Percentiles rank a stretch among this genome's conserved stretches.
phyloP scores from a whole-genome alignment of 2,113 vertebrate species.

The Microcebus griseorufus region DNA sequence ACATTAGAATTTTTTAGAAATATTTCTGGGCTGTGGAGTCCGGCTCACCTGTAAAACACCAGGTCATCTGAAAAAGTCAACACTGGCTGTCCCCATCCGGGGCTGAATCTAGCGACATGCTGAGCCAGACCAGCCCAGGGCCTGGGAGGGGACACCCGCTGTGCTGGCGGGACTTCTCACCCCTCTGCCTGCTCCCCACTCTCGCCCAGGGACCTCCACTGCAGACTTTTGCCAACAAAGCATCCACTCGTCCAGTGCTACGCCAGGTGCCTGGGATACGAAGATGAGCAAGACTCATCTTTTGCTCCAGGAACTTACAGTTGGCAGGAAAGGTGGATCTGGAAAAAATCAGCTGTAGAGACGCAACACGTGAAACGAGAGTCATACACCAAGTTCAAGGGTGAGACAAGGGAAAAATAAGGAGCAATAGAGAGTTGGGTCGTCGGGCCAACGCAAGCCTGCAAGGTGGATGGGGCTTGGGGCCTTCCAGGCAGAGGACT shows the following conservation, averaged over 20 bases:
- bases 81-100: background rate
- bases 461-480: background rate
- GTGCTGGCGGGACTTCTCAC: background rate
- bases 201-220: background rate
- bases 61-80: background rate
- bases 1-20: background rate
- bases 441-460: background rate
- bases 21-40: background rate
- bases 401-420: too few species aligned
- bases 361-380: too few species aligned
- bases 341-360: too few species aligned
- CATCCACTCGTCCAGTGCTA: background rate
- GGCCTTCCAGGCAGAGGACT: background rate
- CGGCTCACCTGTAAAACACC: background rate
- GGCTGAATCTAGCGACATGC: too few species aligned
- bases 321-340: too few species aligned
- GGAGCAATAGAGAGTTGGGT: background rate
- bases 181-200: background rate
- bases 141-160: background rate
- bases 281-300: background rate
- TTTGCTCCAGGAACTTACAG: background rate
- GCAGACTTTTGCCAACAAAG: background rate
- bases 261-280: background rate
- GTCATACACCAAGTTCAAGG: background rate
- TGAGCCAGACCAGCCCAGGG: background rate